Evolutionary conservation across 2,113 vertebrate genomes (phyloP), one percentile per base, ranked within the genome.

Genomic region (Lophotis ruficrista): DNA sequence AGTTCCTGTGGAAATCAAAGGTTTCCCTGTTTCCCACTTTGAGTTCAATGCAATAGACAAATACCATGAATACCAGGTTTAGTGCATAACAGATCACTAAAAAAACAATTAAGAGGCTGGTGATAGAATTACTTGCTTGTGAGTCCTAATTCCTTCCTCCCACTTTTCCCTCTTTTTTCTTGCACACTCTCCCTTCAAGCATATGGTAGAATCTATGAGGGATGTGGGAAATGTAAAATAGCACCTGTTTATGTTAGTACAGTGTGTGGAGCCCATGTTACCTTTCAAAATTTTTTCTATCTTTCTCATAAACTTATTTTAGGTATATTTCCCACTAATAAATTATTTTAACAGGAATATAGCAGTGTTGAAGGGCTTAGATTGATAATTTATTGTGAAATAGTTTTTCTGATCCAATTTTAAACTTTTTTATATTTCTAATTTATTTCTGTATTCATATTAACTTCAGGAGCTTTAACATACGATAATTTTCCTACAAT

Each of bases 51-150:
- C 12, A 54, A 31, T 43, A 85, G 70, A 56, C 11, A 94, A 93
- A 93, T 84, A 53, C 23, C 8, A 88, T 83, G 62, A 91, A 82
- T 93, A 93, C 75, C 89, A 66, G 45, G n/a, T 37, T 91, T 82
- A 88, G 27, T 38, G 20, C 20, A 25, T 64, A 91, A 80, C 1
- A 10, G 53, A 17, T 71, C 89, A 69, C 70, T 87, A 78, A 84
- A 93, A 95, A 95, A 95, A 76, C 62, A 17, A 76, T 79, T 69
- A 95, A 76, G 53, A 65, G 2, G 20, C 47, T 82, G 37, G 27
- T 35, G 10, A 35, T n/a, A 79, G 22, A 91, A 76, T 73, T 68
- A 71, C 27, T 72, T 89, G 10, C 3, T 62, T 84, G 45, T 65
- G 61, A 84, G 20, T 72, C 72, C 45, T 69, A 41, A 92, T 69